Base-by-base conservation (phyloP, 2,888 invertebrate species). In the Thera obeliscata region DNA sequence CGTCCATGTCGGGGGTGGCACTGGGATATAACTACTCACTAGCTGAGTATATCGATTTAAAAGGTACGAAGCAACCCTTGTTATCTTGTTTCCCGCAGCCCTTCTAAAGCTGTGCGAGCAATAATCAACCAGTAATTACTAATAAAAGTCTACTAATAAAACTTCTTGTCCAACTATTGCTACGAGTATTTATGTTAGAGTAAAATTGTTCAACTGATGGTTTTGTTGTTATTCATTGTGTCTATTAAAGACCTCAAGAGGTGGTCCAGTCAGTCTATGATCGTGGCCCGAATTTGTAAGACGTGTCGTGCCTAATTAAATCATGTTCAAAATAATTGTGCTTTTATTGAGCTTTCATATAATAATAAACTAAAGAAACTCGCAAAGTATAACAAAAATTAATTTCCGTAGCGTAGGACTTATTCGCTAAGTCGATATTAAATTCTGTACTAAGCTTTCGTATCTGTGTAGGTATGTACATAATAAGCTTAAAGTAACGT, bases 11-110 rank as follows among this genome's bases (percentile, higher is more conserved):
- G 0, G 91, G 91, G 33, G 85, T 91, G 9, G 90, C 91, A 0
- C 76, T 91, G 11, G 91, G 91, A 0, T 91, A 91, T 75, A 91
- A 91, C 75, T 91, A 91, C 77, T 91, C 91, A n/a, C 72, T 91
- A 56, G 87, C 91, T 67, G 91, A 91, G 68, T 91, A 87, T 78
- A 87, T 91, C 33, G 91, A 90, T 64, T 77, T 87, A 48, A 91
- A 87, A 84, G 90, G 91, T 90, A 46, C 36, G 3, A 38, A 12
- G 6, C 2, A 6, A 33, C 2, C 12, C 1, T 7, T 3, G 35
- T 9, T n/a, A 9, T 50, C 43, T 7, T 22, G 5, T 2, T 35
- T 3, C 38, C 38, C 38, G 3, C 4, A 6, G 38, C 38, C 38
- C 6, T 22, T 22, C 22, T 1, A 22, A 22, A 38, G 38, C 6